These are phyloP conservation scores for Falco novaeseelandiae DNA, from an alignment of 2,797 vertebrate species.

Conservation along the genomic window DNA sequence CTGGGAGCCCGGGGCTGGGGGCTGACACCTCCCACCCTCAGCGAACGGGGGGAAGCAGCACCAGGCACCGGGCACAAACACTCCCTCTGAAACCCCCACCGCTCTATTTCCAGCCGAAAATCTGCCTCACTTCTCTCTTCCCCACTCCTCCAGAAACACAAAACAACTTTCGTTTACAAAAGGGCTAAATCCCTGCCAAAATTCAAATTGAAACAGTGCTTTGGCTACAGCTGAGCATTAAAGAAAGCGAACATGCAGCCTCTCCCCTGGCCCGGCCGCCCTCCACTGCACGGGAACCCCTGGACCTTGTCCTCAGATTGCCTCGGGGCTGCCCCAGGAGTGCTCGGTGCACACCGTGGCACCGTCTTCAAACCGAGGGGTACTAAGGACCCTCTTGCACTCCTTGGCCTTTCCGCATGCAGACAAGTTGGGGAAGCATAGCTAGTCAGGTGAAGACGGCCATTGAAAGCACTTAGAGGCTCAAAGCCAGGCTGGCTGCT, in stretches of 20 bases:
- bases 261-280: neutral
- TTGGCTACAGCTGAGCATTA: conserved; percentile 33
- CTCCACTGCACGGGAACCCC: neutral
- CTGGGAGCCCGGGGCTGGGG: neutral
- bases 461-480: neutral
- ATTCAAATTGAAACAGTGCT: conserved; percentile 54
- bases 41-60: neutral
- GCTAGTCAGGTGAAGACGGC: neutral
- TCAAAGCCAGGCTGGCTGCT: neutral
- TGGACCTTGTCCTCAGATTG: neutral
- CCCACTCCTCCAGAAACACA: neutral
- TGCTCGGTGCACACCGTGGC: rapidly evolving
- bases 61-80: neutral
- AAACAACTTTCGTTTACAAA: conserved; percentile 15
- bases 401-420: neutral
- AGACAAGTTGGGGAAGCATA: rapidly evolving
- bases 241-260: conserved; percentile 36
- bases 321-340: neutral
- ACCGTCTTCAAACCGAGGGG: neutral
- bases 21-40: neutral
- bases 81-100: neutral
- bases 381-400: neutral
- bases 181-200: conserved; percentile 50
- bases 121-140: conserved; percentile 3
- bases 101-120: conserved; percentile 25